Conservation (phyloP, 1,140 invertebrate genomes). For the Neodiprion fabricii region DNA sequence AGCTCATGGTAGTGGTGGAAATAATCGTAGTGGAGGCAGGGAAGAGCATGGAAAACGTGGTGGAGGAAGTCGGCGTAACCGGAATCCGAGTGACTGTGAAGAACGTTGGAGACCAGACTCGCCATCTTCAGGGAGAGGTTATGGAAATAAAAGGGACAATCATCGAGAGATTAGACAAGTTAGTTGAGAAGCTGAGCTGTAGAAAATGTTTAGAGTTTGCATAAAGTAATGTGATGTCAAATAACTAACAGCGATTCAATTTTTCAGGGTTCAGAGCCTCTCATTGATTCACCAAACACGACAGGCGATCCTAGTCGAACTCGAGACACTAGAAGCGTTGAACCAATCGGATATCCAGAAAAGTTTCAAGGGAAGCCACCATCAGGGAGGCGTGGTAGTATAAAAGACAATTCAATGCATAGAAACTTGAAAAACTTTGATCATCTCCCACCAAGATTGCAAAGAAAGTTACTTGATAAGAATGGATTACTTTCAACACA, state of each 20-base stretch:
- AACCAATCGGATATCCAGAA: slow-evolving; percentile 55
- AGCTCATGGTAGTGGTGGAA: slow-evolving; percentile 43
- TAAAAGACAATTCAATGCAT: slow-evolving; percentile 43
- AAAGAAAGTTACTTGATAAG: slow-evolving; percentile 62
- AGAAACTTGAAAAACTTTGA: slow-evolving; percentile 50
- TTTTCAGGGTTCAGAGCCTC: slow-evolving; percentile 63
- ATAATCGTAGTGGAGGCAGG: slow-evolving; percentile 38
- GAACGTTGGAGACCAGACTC: slow-evolving; percentile 56
- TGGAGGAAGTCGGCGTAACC: slow-evolving; percentile 48
- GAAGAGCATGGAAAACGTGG: slow-evolving; percentile 55
- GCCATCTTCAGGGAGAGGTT: slow-evolving; percentile 44
- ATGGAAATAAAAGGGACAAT: slow-evolving; percentile 49
- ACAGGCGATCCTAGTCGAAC: slow-evolving; percentile 52
- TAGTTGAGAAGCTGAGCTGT: slow-evolving; percentile 22
- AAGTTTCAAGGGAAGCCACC: slow-evolving; percentile 65
- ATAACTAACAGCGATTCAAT: slow-evolving; percentile 18
- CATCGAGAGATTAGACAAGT: slow-evolving; percentile 49
- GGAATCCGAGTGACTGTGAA: slow-evolving; percentile 49
- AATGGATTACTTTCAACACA: slow-evolving; percentile 52
- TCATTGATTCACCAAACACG: slow-evolving; percentile 50
- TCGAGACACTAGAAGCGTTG: slow-evolving; percentile 64
- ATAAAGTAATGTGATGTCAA: neutral
- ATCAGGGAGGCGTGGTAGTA: slow-evolving; percentile 58
- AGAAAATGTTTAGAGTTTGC: slow-evolving; percentile 5
- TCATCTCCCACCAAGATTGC: slow-evolving; percentile 62